phyloP scores from a whole-genome alignment of 2,113 vertebrate species.

The Ctenomys sociabilis region DNA sequence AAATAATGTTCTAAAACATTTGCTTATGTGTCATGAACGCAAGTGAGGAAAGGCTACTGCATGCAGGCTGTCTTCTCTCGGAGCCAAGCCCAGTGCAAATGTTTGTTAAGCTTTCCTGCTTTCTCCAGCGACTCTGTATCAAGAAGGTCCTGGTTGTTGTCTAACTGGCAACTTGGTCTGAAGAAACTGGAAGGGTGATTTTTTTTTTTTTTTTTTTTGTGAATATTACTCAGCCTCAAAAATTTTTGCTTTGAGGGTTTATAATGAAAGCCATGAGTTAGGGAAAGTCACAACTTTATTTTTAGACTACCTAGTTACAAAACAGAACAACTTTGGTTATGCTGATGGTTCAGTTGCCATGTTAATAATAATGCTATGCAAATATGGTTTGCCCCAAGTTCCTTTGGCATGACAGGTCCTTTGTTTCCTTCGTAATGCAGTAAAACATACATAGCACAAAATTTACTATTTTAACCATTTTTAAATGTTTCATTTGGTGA shows the following conservation, averaged over 20 bases:
- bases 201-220: background rate
- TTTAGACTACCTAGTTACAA: constrained; percentile 23
- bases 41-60: accelerated
- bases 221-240: background rate
- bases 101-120: accelerated
- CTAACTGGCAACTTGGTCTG: background rate
- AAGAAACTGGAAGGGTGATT: background rate
- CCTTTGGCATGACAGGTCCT: background rate
- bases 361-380: background rate
- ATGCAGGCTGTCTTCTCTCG: background rate
- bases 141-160: background rate
- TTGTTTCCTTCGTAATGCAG: background rate
- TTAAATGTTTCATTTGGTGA: background rate
- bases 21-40: background rate
- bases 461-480: background rate
- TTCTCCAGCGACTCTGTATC: too few relatives aligned
- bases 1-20: constrained; percentile 3
- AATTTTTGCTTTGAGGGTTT: constrained; percentile 19
- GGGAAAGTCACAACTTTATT: background rate
- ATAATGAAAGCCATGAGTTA: constrained; percentile 7
- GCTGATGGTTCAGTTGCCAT: background rate
- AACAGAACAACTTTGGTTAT: background rate
- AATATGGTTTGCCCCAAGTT: background rate
- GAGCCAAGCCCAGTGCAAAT: accelerated
- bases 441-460: background rate